Evolutionary conservation across 2,113 vertebrate species (phyloP).

Genomic region (Scophthalmus maximus): DNA sequence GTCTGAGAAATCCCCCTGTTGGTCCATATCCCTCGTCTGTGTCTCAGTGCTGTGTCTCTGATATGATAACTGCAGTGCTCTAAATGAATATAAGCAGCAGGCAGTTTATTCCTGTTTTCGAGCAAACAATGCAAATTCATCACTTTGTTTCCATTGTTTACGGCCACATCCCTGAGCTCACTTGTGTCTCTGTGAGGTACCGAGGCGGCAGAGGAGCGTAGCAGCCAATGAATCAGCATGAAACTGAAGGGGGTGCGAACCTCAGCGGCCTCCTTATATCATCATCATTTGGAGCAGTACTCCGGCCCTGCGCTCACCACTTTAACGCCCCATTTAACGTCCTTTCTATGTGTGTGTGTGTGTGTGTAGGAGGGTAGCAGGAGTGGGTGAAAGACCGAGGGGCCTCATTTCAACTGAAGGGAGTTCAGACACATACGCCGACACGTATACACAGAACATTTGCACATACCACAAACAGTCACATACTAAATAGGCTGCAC

Average conservation of each 20-base stretch:
- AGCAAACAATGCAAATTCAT: slow-evolving; percentile 20
- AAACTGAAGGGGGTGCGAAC: slow-evolving; percentile 47
- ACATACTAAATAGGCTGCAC: not conserved
- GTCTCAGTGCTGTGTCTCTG: not conserved
- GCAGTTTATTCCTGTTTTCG: slow-evolving; percentile 20
- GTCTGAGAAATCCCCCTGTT: not conserved
- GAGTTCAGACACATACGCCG: not conserved
- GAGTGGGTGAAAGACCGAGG: not conserved
- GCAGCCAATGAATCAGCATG: slow-evolving; percentile 46
- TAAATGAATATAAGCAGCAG: slow-evolving; percentile 4
- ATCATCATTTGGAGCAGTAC: slow-evolving; percentile 51
- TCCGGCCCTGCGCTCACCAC: slow-evolving; percentile 49
- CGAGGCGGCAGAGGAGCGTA: slow-evolving; percentile 12
- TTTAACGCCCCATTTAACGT: slow-evolving; percentile 60
- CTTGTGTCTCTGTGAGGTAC: slow-evolving; percentile 9
- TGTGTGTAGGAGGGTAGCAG: not conserved
- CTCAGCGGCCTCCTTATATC: slow-evolving; percentile 48
- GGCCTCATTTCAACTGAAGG: slow-evolving; percentile 24
- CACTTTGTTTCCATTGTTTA: slow-evolving; percentile 20
- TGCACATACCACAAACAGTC: not conserved
- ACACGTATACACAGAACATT: slow-evolving; percentile 7
- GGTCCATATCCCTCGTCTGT: not conserved
- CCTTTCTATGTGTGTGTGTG: slow-evolving; percentile 24
- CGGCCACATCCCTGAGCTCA: slow-evolving; percentile 1
- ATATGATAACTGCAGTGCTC: not conserved